Base-by-base conservation (phyloP, 1,140 invertebrate species). In the Zaprionus vittiger region DNA sequence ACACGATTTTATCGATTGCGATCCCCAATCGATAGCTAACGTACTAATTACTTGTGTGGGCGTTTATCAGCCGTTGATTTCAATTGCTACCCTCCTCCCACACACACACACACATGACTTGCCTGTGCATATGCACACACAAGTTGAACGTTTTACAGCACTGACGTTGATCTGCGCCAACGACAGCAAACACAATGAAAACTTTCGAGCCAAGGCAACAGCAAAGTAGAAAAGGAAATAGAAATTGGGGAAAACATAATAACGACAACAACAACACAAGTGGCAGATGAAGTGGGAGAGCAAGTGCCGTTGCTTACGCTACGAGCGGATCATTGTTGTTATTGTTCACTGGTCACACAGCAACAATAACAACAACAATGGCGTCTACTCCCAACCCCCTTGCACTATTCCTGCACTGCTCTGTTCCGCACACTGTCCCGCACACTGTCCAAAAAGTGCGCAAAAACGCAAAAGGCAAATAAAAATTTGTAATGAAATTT, bases 401-500 rank as follows among this genome's bases (percentile, higher is more conserved):
- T n/a, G 6, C 38, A 3, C 38, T 34, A 11, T 34, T 34, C 9
- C 31, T 34, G 31, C 31, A 34, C 31, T 34, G 15, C 38, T 41
- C 38, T 41, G 2, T 41, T 15, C 15, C 38, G 41, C 12, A 26
- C 31, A 38, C 31, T 68, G 2, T 41, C 38, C 15, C 38, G 41
- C 12, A 26, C 31, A 38, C 31, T 68, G 28, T 28, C 22, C 52
- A 75, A 65, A 73, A 73, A 67, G 59, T 76, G 60, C 60, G 67
- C 60, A 79, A 47, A 63, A 73, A 73, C 63, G 66, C 71, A 80
- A 81, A 74, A 71, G 81, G 63, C 82, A 87, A 81, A 83, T 84
- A 81, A 85, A 75, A 89, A 90, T 86, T 84, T 89, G 81, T 89
- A 89, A 89, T 89, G 85, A 89, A 89, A 89, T 89, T 90, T 84